A percentile compares a stretch with the other conserved stretches of the same genome.
phyloP scores from a whole-genome alignment of 2,888 invertebrate genomes.

The Synergus umbraculus region DNA sequence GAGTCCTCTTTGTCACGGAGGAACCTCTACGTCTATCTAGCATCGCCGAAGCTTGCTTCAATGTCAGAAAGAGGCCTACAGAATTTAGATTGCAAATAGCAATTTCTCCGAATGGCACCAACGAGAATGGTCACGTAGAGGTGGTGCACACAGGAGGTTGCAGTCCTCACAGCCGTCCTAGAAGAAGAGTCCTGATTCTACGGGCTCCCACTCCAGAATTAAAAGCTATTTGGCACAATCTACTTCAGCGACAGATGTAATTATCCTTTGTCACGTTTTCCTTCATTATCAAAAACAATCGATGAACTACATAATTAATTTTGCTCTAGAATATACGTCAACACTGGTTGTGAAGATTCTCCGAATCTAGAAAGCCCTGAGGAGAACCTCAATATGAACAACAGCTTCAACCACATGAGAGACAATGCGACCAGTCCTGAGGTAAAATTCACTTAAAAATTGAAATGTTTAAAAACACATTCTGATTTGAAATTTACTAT shows the following conservation, averaged over 20 bases:
- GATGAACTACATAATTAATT: constrained; percentile 53
- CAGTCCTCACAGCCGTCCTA: constrained; percentile 76
- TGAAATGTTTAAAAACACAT: background rate
- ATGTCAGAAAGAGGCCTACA: constrained; percentile 90
- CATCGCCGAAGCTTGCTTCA: constrained; percentile 91
- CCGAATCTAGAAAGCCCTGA: constrained; percentile 88
- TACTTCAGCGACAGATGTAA: constrained; percentile 92
- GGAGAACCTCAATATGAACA: constrained; percentile 77
- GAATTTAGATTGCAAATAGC: constrained; percentile 89
- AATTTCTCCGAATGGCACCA: constrained; percentile 63
- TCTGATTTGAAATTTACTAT: no score
- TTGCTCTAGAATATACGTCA: constrained; percentile 87
- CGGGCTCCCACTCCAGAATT: constrained; percentile 90
- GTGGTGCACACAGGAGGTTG: constrained; percentile 68
- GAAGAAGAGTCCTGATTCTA: constrained; percentile 85
- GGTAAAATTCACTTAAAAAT: constrained; percentile 59
- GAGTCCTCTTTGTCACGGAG: constrained; percentile 92
- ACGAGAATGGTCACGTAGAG: constrained; percentile 67
- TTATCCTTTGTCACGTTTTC: constrained; percentile 67
- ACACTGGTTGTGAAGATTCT: constrained; percentile 88
- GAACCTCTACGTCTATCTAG: constrained; percentile 89
- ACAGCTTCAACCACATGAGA: constrained; percentile 59
- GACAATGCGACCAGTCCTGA: constrained; percentile 67
- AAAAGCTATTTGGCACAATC: constrained; percentile 94
- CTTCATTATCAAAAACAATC: background rate